phyloP scores from a whole-genome alignment of 2,888 invertebrate species.

The Coelopa pilipes region DNA sequence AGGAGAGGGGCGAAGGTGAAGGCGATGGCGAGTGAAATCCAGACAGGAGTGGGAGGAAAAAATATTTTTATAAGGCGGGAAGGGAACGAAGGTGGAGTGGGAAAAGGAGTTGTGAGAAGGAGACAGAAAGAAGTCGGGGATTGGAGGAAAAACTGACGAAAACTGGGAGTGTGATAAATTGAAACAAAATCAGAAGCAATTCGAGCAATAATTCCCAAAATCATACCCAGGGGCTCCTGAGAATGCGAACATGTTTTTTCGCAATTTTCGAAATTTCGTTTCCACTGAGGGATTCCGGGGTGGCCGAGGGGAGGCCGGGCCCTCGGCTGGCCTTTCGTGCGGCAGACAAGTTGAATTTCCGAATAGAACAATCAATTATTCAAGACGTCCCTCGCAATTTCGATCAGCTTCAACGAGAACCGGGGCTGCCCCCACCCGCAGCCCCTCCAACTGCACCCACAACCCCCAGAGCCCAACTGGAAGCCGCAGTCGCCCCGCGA shows the following conservation, averaged over 20 bases:
- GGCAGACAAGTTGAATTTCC: constrained; percentile 2
- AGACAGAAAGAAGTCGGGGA: no score
- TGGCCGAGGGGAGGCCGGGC: no score
- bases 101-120: no score
- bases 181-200: constrained; percentile 23
- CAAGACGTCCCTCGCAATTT: constrained; percentile 6
- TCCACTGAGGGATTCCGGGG: not conserved
- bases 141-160: no score
- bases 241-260: constrained; percentile 5
- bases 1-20: not conserved
- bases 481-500: not conserved
- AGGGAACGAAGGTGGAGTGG: no score
- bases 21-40: constrained; percentile 14
- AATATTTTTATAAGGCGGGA: no score
- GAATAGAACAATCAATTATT: constrained; percentile 24
- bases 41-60: no score
- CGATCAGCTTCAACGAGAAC: not conserved
- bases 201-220: not conserved
- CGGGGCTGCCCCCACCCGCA: not conserved
- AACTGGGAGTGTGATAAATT: constrained; percentile 21
- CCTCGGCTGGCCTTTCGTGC: not conserved
- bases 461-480: not conserved
- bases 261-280: no score
- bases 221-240: constrained; percentile 1
- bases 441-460: no score